Evolutionary conservation across 2,797 vertebrate genomes (phyloP).

Genomic region (Cynopterus sphinx): DNA sequence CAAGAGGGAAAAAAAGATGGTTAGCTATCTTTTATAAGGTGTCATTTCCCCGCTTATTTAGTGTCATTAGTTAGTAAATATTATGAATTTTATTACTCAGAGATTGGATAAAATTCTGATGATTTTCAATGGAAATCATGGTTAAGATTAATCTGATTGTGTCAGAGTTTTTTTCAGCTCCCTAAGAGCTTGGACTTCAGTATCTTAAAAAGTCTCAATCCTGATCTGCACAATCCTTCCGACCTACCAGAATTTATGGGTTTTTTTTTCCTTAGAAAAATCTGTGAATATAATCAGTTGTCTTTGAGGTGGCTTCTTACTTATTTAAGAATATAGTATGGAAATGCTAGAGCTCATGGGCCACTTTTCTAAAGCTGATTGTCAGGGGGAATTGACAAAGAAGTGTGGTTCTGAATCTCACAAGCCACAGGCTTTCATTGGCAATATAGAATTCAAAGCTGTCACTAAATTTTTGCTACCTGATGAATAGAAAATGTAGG

Average conservation of each 20-base stretch:
- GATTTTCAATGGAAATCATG: constrained; percentile 3
- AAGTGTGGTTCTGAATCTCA: neutral
- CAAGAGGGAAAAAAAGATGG: neutral
- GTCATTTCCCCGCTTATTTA: neutral
- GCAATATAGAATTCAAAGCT: constrained; percentile 19
- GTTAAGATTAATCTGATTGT: neutral
- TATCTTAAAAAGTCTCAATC: neutral
- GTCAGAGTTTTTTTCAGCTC: neutral
- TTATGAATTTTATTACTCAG: constrained; percentile 28
- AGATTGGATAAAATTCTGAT: constrained; percentile 41
- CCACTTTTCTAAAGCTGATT: neutral
- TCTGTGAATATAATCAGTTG: constrained; percentile 17
- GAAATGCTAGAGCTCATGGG: constrained; percentile 2
- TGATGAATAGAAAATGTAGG: neutral
- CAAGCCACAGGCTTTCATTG: neutral
- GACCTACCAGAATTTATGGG: neutral
- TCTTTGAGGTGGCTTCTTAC: neutral
- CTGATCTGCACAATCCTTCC: neutral
- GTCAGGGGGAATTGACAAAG: neutral
- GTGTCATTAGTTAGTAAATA: constrained; percentile 15
- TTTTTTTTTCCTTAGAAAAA: constrained; percentile 19
- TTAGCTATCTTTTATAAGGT: neutral
- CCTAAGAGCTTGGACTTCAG: neutral
- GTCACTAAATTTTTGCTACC: constrained; percentile 36
- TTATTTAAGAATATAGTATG: constrained; percentile 35